phyloP scores from a whole-genome alignment of 2,888 invertebrate genomes.

The Andrena camellia region DNA sequence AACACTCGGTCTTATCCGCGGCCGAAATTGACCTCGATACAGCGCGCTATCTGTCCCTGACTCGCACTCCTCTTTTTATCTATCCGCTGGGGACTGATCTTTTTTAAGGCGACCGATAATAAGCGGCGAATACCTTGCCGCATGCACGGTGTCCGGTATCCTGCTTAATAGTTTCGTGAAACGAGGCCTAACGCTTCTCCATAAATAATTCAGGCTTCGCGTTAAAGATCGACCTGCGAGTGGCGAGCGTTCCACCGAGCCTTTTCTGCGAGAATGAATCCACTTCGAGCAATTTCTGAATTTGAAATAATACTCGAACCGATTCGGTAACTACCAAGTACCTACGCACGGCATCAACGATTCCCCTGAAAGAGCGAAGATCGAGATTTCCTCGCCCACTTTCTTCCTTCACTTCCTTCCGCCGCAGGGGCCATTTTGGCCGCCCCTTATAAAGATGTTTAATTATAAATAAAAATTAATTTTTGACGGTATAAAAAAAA shows the following conservation, averaged over 20 bases:
- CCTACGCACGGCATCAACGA: no score
- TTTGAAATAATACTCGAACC: no score
- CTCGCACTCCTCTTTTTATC: slow-evolving; percentile 21
- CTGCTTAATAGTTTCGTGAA: slow-evolving; percentile 4
- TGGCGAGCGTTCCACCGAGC: not conserved
- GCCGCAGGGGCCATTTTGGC: no score
- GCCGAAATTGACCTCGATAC: slow-evolving; percentile 41
- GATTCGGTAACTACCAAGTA: no score
- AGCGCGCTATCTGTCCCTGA: not conserved
- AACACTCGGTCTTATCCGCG: slow-evolving; percentile 9
- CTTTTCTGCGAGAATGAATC: not conserved
- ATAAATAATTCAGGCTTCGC: slow-evolving; percentile 29
- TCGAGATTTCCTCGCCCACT: no score
- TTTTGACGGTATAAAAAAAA: no score
- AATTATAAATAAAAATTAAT: no score
- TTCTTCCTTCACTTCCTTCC: no score
- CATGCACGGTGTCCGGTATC: slow-evolving; percentile 7
- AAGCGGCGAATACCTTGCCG: slow-evolving; percentile 13
- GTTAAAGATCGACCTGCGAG: slow-evolving; percentile 10
- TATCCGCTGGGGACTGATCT: not conserved
- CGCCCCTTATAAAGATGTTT: no score
- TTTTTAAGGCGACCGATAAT: slow-evolving; percentile 37
- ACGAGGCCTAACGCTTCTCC: not conserved
- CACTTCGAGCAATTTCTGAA: no score
- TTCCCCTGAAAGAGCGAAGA: no score